phyloP scores from a whole-genome alignment of 2,888 invertebrate species.

The Xanthorhoe spadicearia region DNA sequence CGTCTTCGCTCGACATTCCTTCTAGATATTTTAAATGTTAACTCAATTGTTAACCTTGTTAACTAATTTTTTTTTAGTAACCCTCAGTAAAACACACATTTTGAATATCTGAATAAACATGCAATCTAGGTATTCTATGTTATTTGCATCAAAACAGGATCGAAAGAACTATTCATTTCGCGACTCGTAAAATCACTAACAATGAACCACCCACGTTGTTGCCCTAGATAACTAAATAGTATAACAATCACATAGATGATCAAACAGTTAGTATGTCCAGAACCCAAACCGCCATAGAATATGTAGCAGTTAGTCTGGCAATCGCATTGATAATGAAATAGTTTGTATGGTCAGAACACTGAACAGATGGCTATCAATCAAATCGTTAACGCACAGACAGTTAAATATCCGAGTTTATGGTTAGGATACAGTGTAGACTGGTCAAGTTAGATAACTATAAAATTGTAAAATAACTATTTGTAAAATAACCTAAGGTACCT shows the following conservation, averaged over 20 bases:
- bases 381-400: constrained; percentile 42
- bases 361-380: constrained; percentile 50
- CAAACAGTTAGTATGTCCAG: neutral
- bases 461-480: too few relatives aligned
- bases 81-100: too few relatives aligned
- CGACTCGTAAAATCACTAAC: constrained; percentile 23
- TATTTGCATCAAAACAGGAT: constrained; percentile 3
- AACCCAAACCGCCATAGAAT: neutral
- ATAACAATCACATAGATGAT: neutral
- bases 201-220: constrained; percentile 34
- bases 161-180: constrained; percentile 6
- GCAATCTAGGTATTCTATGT: neutral
- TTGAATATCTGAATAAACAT: too few relatives aligned
- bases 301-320: neutral
- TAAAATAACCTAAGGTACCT: too few relatives aligned
- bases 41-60: too few relatives aligned
- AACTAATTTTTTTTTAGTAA: too few relatives aligned
- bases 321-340: neutral
- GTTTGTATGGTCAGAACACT: constrained; percentile 26
- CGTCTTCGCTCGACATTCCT: too few relatives aligned
- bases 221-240: neutral
- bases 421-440: constrained; percentile 24
- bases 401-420: constrained; percentile 44
- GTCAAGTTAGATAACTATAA: neutral
- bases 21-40: too few relatives aligned